Conservation (phyloP, 2,888 invertebrate genomes). For the Diadegma fenestrale region DNA sequence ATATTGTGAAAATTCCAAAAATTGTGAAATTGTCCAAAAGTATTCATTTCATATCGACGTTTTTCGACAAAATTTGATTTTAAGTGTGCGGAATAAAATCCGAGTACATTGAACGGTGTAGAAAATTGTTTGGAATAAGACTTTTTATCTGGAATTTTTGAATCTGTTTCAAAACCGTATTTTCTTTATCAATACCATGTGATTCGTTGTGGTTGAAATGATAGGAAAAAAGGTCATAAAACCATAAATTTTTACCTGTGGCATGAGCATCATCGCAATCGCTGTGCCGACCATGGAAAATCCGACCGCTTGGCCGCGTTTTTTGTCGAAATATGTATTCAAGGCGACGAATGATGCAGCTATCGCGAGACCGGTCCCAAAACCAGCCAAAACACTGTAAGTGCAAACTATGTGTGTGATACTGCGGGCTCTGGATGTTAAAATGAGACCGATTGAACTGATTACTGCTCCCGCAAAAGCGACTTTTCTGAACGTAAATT, state of each 20-base stretch:
- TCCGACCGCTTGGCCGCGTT: constrained; percentile 92
- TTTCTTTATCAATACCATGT: neutral
- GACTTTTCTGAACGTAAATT: constrained; percentile 83
- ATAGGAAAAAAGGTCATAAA: neutral
- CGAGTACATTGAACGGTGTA: neutral
- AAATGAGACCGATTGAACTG: constrained; percentile 83
- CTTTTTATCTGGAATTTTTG: neutral
- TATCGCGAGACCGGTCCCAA: constrained; percentile 91
- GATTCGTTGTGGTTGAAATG: neutral
- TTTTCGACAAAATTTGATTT: too few relatives aligned
- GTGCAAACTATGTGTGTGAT: constrained; percentile 83
- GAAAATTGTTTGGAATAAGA: neutral
- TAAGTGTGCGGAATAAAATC: neutral
- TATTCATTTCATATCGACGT: too few relatives aligned
- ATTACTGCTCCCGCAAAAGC: constrained; percentile 83
- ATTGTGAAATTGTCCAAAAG: too few relatives aligned
- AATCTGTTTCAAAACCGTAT: neutral
- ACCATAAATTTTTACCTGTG: constrained; percentile 85
- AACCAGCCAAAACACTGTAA: constrained; percentile 82
- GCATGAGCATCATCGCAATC: constrained; percentile 92
- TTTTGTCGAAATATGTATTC: constrained; percentile 91
- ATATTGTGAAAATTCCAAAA: too few relatives aligned
- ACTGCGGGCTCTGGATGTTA: constrained; percentile 83
- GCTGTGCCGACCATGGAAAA: constrained; percentile 93
- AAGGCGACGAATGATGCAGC: constrained; percentile 92